These are phyloP conservation scores for Lypha dubia DNA, from an alignment of 2,888 invertebrate genomes.

Conservation along the genomic window DNA sequence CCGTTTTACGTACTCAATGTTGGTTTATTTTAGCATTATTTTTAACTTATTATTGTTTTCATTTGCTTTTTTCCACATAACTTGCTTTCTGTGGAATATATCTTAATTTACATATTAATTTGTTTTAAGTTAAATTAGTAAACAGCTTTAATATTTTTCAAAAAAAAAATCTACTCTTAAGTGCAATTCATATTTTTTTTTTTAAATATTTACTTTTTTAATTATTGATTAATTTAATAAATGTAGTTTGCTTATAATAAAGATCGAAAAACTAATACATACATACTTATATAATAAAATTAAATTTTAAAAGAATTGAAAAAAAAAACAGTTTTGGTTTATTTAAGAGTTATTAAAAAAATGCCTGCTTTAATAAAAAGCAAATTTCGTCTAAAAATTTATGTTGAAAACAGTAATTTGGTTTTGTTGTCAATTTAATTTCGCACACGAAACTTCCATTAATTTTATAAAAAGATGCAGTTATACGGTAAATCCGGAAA, in stretches of 20 bases:
- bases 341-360: no score
- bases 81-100: neutral
- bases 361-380: no score
- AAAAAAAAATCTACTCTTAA: neutral
- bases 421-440: no score
- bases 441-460: no score
- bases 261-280: conserved; percentile 22
- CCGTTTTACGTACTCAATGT: conserved; percentile 75
- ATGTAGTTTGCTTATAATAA: conserved; percentile 15
- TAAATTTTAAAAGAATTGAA: neutral
- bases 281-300: no score
- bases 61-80: conserved; percentile 74
- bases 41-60: conserved; percentile 75
- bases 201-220: neutral
- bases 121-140: neutral
- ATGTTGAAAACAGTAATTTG: no score
- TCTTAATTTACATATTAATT: neutral
- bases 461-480: no score
- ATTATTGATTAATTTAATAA: neutral
- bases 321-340: neutral
- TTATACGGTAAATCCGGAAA: no score
- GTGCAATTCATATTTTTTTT: neutral
- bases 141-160: neutral
- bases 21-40: conserved; percentile 75
- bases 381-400: no score